A percentile compares a stretch with the other conserved stretches of the same genome.
phyloP scores from a whole-genome alignment of 2,113 vertebrate species.

The Ursus arctos region DNA sequence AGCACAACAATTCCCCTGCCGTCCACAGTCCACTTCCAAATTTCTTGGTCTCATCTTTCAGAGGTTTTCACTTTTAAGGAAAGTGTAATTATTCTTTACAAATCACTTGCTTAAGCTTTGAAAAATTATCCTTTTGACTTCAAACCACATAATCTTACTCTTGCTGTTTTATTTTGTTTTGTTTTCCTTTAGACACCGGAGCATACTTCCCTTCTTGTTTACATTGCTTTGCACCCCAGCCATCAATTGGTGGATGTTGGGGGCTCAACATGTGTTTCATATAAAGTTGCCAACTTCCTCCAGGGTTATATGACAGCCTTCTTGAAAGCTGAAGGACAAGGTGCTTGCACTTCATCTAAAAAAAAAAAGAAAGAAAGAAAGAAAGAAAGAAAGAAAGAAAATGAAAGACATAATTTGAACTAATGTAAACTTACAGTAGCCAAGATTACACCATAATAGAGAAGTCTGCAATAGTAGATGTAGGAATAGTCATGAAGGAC shows the following conservation, averaged over 20 bases:
- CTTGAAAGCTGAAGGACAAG: conserved; percentile 82
- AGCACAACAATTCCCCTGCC: neutral
- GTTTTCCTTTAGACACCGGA: neutral
- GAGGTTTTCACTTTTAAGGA: neutral
- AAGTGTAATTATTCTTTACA: neutral
- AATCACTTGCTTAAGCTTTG: neutral
- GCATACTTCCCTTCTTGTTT: neutral
- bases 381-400: neutral
- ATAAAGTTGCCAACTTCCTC: conserved; percentile 83
- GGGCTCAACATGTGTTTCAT: conserved; percentile 84
- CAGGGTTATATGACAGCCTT: conserved; percentile 81
- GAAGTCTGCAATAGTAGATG: conserved; percentile 78
- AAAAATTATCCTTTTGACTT: neutral
- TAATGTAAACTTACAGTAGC: conserved; percentile 79
- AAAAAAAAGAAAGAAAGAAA: conserved; percentile 44
- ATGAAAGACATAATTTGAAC: conserved; percentile 59
- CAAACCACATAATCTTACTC: neutral
- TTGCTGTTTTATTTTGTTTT: conserved; percentile 39
- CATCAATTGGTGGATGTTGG: conserved; percentile 65
- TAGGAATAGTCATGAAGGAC: conserved; percentile 71
- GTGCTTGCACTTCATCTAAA: conserved; percentile 58
- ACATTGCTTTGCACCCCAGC: conserved; percentile 65
- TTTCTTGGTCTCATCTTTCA: neutral
- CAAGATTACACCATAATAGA: conserved; percentile 85
- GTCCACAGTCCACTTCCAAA: neutral